A percentile compares a stretch with the other conserved stretches of the same genome.
phyloP scores from a whole-genome alignment of 2,888 invertebrate species.

The Hypena proboscidalis region DNA sequence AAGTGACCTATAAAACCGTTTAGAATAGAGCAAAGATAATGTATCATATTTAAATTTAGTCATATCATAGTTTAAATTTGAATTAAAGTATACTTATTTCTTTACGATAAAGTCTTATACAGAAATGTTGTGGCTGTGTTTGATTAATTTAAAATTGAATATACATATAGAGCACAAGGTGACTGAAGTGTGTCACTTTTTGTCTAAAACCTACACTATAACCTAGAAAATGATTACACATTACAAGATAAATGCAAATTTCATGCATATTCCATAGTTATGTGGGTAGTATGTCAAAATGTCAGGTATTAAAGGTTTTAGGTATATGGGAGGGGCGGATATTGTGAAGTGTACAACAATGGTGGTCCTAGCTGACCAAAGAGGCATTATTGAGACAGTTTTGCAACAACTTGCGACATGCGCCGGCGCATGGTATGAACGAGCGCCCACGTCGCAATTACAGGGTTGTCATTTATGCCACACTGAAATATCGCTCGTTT shows the following conservation, averaged over 20 bases:
- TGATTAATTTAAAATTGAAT: too few relatives aligned
- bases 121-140: too few relatives aligned
- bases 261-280: background rate
- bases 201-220: constrained; percentile 2
- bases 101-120: too few relatives aligned
- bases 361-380: constrained; percentile 58
- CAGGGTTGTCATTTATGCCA: constrained; percentile 39
- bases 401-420: constrained; percentile 59
- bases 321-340: constrained; percentile 18
- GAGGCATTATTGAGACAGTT: constrained; percentile 57
- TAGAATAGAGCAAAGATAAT: too few relatives aligned
- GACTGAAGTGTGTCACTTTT: constrained; percentile 1
- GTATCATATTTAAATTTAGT: too few relatives aligned
- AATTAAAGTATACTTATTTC: too few relatives aligned
- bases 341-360: constrained; percentile 52
- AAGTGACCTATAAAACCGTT: too few relatives aligned
- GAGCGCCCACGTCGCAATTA: constrained; percentile 32
- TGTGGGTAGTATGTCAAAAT: background rate
- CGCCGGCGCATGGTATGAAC: constrained; percentile 47
- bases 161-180: background rate
- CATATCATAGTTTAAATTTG: too few relatives aligned
- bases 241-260: constrained; percentile 11
- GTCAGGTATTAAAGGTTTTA: constrained; percentile 5
- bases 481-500: constrained; percentile 20
- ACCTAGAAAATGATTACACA: constrained; percentile 9